Base-by-base conservation (phyloP, 1,140 invertebrate species). In the Halesus radiatus region DNA sequence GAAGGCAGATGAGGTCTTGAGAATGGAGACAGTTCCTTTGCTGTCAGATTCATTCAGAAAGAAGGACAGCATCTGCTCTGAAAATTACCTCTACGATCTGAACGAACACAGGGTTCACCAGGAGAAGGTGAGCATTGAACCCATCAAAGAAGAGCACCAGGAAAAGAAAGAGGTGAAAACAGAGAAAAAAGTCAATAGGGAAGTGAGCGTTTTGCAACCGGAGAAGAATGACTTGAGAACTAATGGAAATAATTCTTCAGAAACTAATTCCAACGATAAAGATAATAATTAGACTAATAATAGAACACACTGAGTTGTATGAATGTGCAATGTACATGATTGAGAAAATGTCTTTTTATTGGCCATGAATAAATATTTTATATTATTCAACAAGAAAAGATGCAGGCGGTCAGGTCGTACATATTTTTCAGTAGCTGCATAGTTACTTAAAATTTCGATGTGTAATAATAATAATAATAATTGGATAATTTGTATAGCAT, bases 1-100 rank as follows among this genome's bases (percentile, higher is more conserved):
- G 70, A 84, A 82, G 52, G 72, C 78, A 5, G 83, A 84, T 37
- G 83, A 84, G 29, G 64, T 73, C 16, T n/a, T 78, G 20, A 77
- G 79, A 53, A 60, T 79, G 52, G 83, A 84, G 72, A 84, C 72
- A 1, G 13, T 84, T 5, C 83, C 83, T 16, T 29, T 84, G 22
- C 72, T 84, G 22, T 84, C 83, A 20, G 83, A 84, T 22, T 29
- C 79, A 0, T 84, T 84, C 50, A 78, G 80, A 15, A 84, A 82
- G 26, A 78, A 80, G 66, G 80, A 78, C 60, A 84, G 83, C 72
- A 73, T 80, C 26, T 70, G 64, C 20, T 84, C 83, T 1, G 83
- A 83, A 22, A 77, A 54, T 56, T 53, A 6, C 72, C 56, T 16
- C 15, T 74, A 10, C 7, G 60, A 64, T 7, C 74, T 45, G 16